phyloP scores from a whole-genome alignment of 2,113 vertebrate genomes.

The Pteropus alecto region DNA sequence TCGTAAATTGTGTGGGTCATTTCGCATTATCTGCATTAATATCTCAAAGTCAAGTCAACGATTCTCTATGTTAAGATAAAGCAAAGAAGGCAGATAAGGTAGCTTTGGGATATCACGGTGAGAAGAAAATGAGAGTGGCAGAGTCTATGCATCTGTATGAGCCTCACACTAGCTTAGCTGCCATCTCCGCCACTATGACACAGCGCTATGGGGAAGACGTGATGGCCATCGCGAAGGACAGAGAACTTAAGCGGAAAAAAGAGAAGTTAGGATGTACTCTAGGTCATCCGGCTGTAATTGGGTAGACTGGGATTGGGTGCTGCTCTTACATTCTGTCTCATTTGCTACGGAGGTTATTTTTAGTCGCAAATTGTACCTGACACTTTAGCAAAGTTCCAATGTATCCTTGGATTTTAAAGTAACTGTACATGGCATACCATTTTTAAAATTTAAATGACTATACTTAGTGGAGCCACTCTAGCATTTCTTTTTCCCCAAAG shows the following conservation, averaged over 20 bases:
- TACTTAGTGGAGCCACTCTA: background rate
- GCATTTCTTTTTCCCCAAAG: background rate
- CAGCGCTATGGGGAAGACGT: fast-evolving
- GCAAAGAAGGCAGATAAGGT: background rate
- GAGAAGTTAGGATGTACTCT: fast-evolving
- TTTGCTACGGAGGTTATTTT: background rate
- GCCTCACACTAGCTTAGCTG: too few species aligned
- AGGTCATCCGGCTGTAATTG: fast-evolving
- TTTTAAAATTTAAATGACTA: background rate
- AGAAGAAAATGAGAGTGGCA: background rate
- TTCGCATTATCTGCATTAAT: background rate
- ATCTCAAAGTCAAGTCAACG: background rate
- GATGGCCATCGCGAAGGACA: background rate
- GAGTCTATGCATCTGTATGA: fast-evolving
- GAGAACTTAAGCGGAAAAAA: too few species aligned
- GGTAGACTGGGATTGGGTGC: background rate
- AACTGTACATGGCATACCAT: background rate
- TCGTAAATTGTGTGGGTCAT: too few species aligned
- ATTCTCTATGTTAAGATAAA: background rate
- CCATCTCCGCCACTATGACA: too few species aligned
- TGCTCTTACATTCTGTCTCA: background rate
- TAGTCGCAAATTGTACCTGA: background rate
- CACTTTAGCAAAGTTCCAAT: background rate
- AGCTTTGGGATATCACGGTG: background rate
- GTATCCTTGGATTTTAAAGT: background rate